Conservation (phyloP, 1,140 invertebrate species). For the Pemphigus obesinymphae region DNA sequence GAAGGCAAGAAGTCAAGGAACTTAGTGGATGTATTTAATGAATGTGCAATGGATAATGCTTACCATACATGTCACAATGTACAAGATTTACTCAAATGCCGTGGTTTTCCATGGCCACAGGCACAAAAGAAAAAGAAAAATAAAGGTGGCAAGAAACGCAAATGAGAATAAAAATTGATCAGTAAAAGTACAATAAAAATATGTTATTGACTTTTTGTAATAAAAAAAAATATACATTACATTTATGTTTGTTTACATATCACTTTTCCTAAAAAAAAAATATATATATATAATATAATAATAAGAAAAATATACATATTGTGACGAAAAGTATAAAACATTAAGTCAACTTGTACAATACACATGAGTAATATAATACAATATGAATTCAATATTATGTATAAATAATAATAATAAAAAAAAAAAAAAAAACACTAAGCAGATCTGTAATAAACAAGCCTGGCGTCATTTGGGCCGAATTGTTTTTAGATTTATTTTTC, state of each 20-base stretch:
- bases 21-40: slow-evolving; percentile 75
- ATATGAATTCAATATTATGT: slow-evolving; percentile 20
- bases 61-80: slow-evolving; percentile 85
- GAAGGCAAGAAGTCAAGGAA: slow-evolving; percentile 57
- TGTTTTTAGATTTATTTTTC: slow-evolving; percentile 27
- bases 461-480: slow-evolving; percentile 36
- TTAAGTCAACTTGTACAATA: slow-evolving; percentile 24
- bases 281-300: too few species aligned
- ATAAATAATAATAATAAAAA: slow-evolving; percentile 25
- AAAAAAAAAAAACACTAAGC: slow-evolving; percentile 34
- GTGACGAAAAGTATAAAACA: slow-evolving; percentile 13
- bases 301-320: slow-evolving; percentile 32
- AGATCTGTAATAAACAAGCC: slow-evolving; percentile 41
- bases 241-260: slow-evolving; percentile 40
- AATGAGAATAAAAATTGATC: neutral
- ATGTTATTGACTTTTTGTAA: slow-evolving; percentile 28
- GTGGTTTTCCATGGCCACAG: slow-evolving; percentile 78
- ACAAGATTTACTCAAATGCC: slow-evolving; percentile 68
- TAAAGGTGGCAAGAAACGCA: slow-evolving; percentile 21
- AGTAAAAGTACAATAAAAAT: slow-evolving; percentile 12
- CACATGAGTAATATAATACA: slow-evolving; percentile 34
- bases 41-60: slow-evolving; percentile 81
- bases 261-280: slow-evolving; percentile 35
- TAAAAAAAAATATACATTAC: slow-evolving; percentile 41
- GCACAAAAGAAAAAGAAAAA: slow-evolving; percentile 32